phyloP scores from a whole-genome alignment of 2,888 invertebrate genomes.

The Allophyes oxyacanthae region DNA sequence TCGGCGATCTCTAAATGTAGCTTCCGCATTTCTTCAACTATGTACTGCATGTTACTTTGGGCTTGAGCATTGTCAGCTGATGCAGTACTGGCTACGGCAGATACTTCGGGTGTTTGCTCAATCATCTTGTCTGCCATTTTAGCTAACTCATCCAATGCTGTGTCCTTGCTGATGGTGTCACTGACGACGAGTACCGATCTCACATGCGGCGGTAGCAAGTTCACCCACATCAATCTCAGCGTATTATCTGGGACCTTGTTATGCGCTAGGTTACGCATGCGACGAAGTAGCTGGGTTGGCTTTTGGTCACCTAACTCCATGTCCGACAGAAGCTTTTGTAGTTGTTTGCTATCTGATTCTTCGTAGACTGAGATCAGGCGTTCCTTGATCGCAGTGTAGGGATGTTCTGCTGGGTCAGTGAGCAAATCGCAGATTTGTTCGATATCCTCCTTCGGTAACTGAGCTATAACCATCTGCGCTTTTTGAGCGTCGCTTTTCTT shows the following conservation, averaged over 20 bases:
- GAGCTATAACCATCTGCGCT: constrained; percentile 3
- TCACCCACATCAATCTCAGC: constrained; percentile 20
- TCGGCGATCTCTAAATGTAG: too few species aligned
- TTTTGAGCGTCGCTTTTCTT: constrained; percentile 6
- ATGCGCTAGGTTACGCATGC: constrained; percentile 31
- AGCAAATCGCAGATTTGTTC: constrained; percentile 16
- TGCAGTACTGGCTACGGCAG: background rate
- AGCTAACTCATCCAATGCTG: constrained; percentile 14
- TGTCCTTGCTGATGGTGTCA: constrained; percentile 19
- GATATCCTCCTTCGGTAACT: constrained; percentile 5
- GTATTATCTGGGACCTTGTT: constrained; percentile 26
- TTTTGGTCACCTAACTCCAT: constrained; percentile 41
- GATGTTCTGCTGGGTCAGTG: background rate
- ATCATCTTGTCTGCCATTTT: constrained; percentile 23
- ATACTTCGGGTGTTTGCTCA: constrained; percentile 4
- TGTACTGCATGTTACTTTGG: too few species aligned
- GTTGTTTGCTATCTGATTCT: constrained; percentile 23
- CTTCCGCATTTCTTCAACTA: too few species aligned
- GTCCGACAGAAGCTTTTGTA: constrained; percentile 35
- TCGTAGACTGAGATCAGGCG: constrained; percentile 26
- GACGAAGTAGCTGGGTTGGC: constrained; percentile 35
- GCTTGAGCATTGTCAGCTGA: too few species aligned
- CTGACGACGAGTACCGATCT: constrained; percentile 22
- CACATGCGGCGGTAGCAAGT: constrained; percentile 18
- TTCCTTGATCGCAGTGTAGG: constrained; percentile 10